Evolutionary conservation across 2,797 vertebrate species (phyloP), one percentile per base, ranked within the genome.

Genomic region (Fratercula arctica): DNA sequence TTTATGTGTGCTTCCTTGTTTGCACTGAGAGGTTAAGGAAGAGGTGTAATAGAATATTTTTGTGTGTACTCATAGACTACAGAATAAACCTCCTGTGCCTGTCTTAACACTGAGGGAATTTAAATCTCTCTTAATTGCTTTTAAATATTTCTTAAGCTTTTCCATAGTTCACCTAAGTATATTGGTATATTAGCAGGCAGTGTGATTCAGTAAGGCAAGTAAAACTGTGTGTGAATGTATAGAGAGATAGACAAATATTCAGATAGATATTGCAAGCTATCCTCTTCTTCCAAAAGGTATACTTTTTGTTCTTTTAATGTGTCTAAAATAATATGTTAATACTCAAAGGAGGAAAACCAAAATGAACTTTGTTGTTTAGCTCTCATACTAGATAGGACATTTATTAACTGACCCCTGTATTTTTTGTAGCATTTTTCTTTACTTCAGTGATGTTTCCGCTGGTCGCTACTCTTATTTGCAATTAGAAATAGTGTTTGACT

Each of bases 21-120:
- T 70, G 10, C 33, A 24, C 18, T 59, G 39, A 48, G 37, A 76
- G 10, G 8, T 67, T 35, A 56, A 51, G 20, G 20, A 77, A 56
- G 46, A 88, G 19, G 7, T 43, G 29, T 51, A 33, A 26, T 23
- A 59, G 3, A 53, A 4, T 76, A 17, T 59, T 78, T 94, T 84
- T 73, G 14, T 79, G 19, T 0, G 0, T 66, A 10, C 20, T 59
- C 13, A 13, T 35, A 11, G 1, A 61, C 21, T 64, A 39, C 26
- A 54, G 39, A 87, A 35, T 70, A 46, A 94, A 35, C 8, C 14
- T 54, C 29, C 28, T 50, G 6, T 86, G 16, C 31, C 26, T 61
- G 21, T 74, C 63, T 74, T 39, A 89, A 60, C 48, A 21, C 25
- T 16, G 21, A 60, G n/a, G 35, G 37, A 70, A 69, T 81, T 75